Evolutionary conservation across 2,797 vertebrate species (phyloP).

Genomic region (Coranthus polyacanthus): DNA sequence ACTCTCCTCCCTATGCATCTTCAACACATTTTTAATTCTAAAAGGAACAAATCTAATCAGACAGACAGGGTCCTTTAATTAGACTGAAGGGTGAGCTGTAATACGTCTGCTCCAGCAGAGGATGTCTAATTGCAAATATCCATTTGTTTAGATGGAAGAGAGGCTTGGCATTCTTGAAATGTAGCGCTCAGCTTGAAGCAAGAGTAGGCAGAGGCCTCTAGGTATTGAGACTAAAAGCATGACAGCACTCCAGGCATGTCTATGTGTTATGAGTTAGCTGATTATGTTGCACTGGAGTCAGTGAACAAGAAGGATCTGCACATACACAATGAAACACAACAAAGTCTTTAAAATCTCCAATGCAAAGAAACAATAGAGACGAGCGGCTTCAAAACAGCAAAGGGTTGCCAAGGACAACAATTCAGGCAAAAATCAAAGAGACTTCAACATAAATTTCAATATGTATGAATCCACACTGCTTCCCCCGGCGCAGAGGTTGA

Average conservation of each 20-base stretch:
- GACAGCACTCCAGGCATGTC: constrained; percentile 17
- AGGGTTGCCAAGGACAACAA: background rate
- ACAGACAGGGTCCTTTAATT: constrained; percentile 48
- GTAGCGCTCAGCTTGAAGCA: background rate
- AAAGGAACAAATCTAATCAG: constrained; percentile 54
- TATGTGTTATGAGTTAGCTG: constrained; percentile 15
- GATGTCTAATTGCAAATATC: constrained; percentile 60
- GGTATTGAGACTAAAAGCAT: constrained; percentile 8
- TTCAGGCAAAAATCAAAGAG: background rate
- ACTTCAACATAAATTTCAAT: constrained; percentile 16
- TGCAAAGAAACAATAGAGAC: background rate
- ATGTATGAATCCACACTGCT: background rate
- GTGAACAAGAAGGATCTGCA: constrained; percentile 9
- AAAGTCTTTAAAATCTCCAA: background rate
- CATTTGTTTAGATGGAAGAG: constrained; percentile 46
- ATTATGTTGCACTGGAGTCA: constrained; percentile 17
- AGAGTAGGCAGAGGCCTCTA: constrained; percentile 1
- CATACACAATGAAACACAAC: background rate
- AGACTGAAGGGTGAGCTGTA: constrained; percentile 32
- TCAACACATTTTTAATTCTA: constrained; percentile 41
- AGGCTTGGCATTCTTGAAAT: constrained; percentile 34
- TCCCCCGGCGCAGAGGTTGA: constrained; percentile 4
- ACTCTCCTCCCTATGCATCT: constrained; percentile 33
- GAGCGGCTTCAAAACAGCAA: constrained; percentile 1
- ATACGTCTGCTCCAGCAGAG: constrained; percentile 38